Percentiles rank a stretch among this genome's conserved stretches.
Evolutionary conservation across 2,113 vertebrate species (phyloP).

Genomic region (Halcyon senegalensis): DNA sequence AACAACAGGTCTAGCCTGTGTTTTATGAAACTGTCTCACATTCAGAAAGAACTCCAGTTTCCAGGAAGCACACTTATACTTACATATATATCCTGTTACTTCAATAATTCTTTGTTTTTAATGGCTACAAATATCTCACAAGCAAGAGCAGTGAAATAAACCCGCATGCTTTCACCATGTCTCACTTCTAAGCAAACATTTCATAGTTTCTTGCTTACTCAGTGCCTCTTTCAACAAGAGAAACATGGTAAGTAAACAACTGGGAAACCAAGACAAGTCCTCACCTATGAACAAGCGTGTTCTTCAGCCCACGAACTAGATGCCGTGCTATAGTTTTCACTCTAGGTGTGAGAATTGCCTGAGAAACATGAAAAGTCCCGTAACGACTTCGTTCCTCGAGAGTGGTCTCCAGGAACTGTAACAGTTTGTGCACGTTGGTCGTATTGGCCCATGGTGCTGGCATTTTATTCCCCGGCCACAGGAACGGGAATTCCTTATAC

Average conservation of each 20-base stretch:
- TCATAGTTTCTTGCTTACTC: not conserved
- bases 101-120: not conserved
- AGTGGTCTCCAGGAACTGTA: slow-evolving; percentile 92
- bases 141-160: not conserved
- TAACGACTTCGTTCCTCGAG: slow-evolving; percentile 84
- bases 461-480: slow-evolving; percentile 95
- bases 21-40: not conserved
- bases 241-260: accelerated
- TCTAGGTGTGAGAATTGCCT: slow-evolving; percentile 93
- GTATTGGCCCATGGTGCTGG: slow-evolving; percentile 98
- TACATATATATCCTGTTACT: not conserved
- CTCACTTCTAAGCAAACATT: not conserved
- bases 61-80: not conserved
- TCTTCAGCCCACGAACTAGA: slow-evolving; percentile 88
- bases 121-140: not conserved
- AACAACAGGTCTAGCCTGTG: not conserved
- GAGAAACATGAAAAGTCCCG: slow-evolving; percentile 93
- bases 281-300: slow-evolving; percentile 92
- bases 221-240: not conserved
- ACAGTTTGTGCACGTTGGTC: slow-evolving; percentile 87
- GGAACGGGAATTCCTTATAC: slow-evolving; percentile 74
- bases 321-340: slow-evolving; percentile 88
- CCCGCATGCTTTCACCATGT: not conserved
- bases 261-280: not conserved
- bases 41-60: not conserved